Base-by-base conservation (phyloP, 1,140 invertebrate species). In the Magallana angulata region DNA sequence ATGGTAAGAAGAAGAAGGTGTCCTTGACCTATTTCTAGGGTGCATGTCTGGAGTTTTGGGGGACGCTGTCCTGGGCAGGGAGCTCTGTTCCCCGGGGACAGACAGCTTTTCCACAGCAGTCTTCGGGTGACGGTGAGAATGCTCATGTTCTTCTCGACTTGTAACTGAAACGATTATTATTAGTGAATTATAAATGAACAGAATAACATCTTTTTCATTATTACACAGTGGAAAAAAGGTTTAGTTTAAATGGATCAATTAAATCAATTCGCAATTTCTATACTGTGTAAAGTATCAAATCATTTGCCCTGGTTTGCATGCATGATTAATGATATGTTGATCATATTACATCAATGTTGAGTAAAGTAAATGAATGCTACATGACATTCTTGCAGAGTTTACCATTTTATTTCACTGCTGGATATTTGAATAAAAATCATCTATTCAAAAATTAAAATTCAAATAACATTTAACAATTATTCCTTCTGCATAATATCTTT, bases 31-130 rank as follows among this genome's bases (percentile, higher is more conserved):
- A 71, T 85, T 85, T 68, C 87, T 90, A 83, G 88, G 82, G 87
- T 87, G 93, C 93, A 84, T 94, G 90, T 87, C 91, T 88, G 90
- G 94, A 92, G 96, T 96, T n/a, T 85, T 87, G 14, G 92, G 93
- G 89, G 93, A 93, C 86, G 92, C 91, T 88, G 92, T 92, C 85
- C 93, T 92, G 82, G 91, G 90, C 9, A 84, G 85, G 24, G 62
- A 24, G 18, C 48, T 64, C 82, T 89, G 84, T 57, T 89, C 88
- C 58, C 88, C 80, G 18, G 88, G 85, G 5, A 90, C 84, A 68
- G 84, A 82, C n/a, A 89, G 18, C 80, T 57, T 88, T 59, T 87
- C 90, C 59, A 68, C 86, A 62, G 82, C 57, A 62, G 59, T 60
- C 56, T 84, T 84, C 16, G 58, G 14, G 59, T 84, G 82, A 60